Conservation (phyloP, 2,797 vertebrate species). For the Limnodromus scolopaceus region DNA sequence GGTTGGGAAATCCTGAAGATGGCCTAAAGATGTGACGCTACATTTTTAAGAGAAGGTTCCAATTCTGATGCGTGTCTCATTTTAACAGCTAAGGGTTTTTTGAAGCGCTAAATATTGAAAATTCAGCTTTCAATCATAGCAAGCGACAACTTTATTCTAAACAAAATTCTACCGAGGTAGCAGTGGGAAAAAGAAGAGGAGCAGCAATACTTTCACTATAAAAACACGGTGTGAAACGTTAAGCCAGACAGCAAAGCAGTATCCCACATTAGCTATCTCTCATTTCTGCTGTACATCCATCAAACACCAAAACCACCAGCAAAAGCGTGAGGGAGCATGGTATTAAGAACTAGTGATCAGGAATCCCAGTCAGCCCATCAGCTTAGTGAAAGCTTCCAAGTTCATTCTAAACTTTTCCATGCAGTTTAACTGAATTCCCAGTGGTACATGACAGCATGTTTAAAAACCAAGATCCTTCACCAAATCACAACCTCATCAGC, state of each 20-base stretch:
- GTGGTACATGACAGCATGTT: background rate
- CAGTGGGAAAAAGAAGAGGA: background rate
- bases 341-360: background rate
- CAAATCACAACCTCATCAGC: background rate
- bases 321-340: background rate
- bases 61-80: background rate
- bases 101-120: background rate
- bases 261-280: background rate
- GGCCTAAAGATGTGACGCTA: background rate
- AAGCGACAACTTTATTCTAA: background rate
- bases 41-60: background rate
- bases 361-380: background rate
- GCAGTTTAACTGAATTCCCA: background rate
- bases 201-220: background rate
- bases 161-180: background rate
- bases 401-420: fast-evolving
- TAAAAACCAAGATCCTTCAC: background rate
- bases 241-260: background rate
- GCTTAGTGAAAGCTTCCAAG: background rate
- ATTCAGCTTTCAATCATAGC: background rate
- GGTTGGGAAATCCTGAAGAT: background rate
- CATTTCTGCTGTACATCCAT: background rate
- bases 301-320: background rate
- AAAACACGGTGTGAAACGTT: background rate
- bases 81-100: background rate